Percentiles rank a stretch among this genome's conserved stretches.
Evolutionary conservation across 2,888 invertebrate species (phyloP).

Genomic region (Antheraea assamensis): DNA sequence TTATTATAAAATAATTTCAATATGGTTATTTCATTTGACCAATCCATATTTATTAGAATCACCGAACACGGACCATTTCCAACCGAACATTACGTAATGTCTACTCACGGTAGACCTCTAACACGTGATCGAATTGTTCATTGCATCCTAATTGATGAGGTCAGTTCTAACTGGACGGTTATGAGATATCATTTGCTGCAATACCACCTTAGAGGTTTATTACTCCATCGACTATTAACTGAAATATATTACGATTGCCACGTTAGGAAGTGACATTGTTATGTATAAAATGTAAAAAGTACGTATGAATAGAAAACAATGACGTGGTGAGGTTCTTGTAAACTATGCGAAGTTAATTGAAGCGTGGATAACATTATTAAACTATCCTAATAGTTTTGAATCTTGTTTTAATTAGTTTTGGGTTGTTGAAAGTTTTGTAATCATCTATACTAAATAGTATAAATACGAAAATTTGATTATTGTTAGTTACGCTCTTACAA

Average conservation of each 20-base stretch:
- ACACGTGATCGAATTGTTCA: constrained; percentile 31
- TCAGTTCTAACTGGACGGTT: constrained; percentile 33
- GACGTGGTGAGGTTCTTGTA: too few relatives aligned
- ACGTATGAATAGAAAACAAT: too few relatives aligned
- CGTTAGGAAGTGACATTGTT: not conserved
- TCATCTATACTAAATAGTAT: too few relatives aligned
- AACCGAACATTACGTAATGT: constrained; percentile 35
- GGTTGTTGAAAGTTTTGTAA: too few relatives aligned
- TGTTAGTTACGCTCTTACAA: too few relatives aligned
- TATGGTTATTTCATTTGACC: not conserved
- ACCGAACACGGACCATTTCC: constrained; percentile 25
- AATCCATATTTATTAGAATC: constrained; percentile 9
- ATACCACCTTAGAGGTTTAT: constrained; percentile 41
- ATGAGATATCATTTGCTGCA: constrained; percentile 32
- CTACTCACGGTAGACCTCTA: constrained; percentile 37
- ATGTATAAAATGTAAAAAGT: too few relatives aligned
- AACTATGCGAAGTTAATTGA: too few relatives aligned
- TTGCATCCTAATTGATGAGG: constrained; percentile 33
- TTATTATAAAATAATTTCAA: not conserved
- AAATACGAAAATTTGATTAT: too few relatives aligned
- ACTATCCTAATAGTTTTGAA: too few relatives aligned
- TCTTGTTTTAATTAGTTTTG: too few relatives aligned
- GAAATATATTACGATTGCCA: not conserved
- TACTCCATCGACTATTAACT: constrained; percentile 32
- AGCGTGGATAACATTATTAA: too few relatives aligned